phyloP scores from a whole-genome alignment of 2,113 vertebrate species.

The Saimiri boliviensis region DNA sequence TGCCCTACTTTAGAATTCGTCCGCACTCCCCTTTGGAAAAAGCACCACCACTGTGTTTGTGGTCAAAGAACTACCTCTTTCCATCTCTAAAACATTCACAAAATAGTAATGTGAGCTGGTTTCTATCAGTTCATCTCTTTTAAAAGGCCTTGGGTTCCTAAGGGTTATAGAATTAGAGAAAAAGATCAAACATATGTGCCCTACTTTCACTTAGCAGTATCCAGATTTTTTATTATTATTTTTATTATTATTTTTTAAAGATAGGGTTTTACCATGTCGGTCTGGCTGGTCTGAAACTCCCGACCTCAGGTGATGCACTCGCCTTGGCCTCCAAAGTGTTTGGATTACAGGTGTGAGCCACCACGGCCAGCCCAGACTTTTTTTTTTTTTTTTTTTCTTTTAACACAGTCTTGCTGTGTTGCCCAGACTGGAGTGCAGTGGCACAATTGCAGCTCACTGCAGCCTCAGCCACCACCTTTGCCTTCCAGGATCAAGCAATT shows the following conservation, averaged over 20 bases:
- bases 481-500: too few species aligned
- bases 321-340: too few species aligned
- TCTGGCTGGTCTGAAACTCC: too few species aligned
- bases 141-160: not conserved
- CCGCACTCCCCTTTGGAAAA: not conserved
- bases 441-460: too few species aligned
- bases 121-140: not conserved
- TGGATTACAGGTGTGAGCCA: too few species aligned
- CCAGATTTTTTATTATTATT: not conserved
- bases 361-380: not conserved
- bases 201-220: not conserved
- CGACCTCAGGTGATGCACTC: too few species aligned
- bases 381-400: not conserved
- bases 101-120: not conserved
- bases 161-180: not conserved
- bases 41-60: not conserved
- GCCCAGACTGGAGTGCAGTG: too few species aligned
- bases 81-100: not conserved
- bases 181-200: not conserved
- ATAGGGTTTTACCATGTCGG: too few species aligned
- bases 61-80: not conserved
- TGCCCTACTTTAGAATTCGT: not conserved
- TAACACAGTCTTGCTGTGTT: too few species aligned
- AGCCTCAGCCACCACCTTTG: too few species aligned
- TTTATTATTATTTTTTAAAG: too few species aligned